These are phyloP conservation scores for Notechis scutatus DNA, from an alignment of 2,113 vertebrate genomes.

Conservation along the genomic window DNA sequence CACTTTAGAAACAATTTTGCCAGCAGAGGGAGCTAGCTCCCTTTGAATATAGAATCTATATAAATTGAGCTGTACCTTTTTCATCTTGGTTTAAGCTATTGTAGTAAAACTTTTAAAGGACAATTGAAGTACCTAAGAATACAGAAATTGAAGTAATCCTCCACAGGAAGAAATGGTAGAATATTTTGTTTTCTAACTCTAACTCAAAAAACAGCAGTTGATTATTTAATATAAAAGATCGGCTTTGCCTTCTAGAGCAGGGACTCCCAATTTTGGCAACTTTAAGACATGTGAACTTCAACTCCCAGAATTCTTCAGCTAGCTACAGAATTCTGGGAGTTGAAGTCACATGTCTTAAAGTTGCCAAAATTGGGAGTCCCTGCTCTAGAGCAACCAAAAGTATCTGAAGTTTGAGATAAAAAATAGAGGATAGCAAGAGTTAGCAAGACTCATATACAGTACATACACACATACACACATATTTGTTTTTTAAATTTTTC, in stretches of 20 bases:
- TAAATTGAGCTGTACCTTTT: not conserved
- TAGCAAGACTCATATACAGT: not conserved
- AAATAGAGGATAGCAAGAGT: not conserved
- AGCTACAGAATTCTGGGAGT: no score
- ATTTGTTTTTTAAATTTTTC: no score
- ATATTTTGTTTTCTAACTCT: not conserved
- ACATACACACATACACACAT: no score
- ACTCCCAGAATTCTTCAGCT: not conserved
- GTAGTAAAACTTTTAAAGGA: not conserved
- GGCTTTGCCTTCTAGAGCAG: not conserved
- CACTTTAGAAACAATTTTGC: rapidly evolving
- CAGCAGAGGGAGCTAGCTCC: constrained; percentile 47
- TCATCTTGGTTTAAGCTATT: not conserved
- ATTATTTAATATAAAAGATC: not conserved
- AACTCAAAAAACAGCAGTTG: not conserved
- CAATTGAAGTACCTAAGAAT: not conserved
- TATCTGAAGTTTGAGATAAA: not conserved
- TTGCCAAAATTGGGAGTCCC: no score
- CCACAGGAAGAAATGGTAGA: not conserved
- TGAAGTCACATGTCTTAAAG: no score
- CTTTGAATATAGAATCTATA: rapidly evolving
- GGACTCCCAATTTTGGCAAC: not conserved
- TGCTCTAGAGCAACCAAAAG: not conserved
- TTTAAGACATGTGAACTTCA: not conserved
- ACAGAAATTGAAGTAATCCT: not conserved